Conservation (phyloP, 2,113 vertebrate species). For the Archilochus colubris region DNA sequence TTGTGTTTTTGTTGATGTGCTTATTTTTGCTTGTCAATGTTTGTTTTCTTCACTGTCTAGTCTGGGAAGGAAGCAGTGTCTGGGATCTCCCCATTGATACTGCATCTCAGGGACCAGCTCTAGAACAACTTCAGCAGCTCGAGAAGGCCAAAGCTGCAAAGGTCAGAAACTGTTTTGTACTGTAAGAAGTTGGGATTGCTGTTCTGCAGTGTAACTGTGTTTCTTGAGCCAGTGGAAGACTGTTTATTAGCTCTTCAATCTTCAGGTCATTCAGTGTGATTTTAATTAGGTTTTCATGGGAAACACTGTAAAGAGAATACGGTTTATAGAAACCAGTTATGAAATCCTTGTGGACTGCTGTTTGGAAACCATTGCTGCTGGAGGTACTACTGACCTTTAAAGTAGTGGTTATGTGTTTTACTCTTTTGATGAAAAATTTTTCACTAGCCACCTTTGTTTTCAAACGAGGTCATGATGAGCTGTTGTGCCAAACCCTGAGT, state of each 20-base stretch:
- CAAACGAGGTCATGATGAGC: background rate
- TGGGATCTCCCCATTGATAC: conserved; percentile 97
- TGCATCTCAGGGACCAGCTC: conserved; percentile 86
- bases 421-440: background rate
- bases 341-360: background rate
- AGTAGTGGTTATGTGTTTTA: background rate
- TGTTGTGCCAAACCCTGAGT: background rate
- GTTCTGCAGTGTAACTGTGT: background rate
- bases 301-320: background rate
- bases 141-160: conserved; percentile 94
- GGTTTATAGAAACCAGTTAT: background rate
- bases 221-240: background rate
- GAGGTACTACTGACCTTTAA: conserved; percentile 6
- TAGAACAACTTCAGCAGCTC: conserved; percentile 96
- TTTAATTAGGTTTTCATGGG: background rate
- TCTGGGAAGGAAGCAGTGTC: conserved; percentile 96
- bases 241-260: background rate
- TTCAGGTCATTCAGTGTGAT: background rate
- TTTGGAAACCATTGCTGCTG: background rate
- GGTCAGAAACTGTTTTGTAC: conserved; percentile 66
- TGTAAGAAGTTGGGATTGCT: conserved; percentile 15
- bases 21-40: conserved; percentile 51
- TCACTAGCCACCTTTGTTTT: background rate
- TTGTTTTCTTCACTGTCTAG: conserved; percentile 70
- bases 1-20: background rate